Conservation (phyloP, 2,797 vertebrate genomes). For the Lates japonicus region DNA sequence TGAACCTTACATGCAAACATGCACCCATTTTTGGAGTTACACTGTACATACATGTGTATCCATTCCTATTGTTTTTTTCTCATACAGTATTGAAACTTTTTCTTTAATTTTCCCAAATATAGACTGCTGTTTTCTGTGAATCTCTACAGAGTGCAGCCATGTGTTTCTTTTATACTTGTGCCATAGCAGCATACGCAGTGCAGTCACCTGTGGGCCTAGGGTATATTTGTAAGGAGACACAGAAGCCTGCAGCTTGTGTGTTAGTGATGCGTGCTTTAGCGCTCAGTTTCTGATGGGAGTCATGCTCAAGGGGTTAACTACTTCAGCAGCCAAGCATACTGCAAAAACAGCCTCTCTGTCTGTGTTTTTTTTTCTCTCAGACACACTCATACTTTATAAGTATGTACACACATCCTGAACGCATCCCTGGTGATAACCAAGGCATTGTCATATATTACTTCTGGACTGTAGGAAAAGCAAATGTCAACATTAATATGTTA, state of each 20-base stretch:
- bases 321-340: conserved; percentile 73
- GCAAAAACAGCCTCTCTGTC: conserved; percentile 47
- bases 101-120: background rate
- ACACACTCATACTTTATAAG: conserved; percentile 26
- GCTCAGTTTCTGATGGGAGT: conserved; percentile 63
- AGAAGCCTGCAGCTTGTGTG: conserved; percentile 59
- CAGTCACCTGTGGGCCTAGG: conserved; percentile 5
- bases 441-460: conserved; percentile 10
- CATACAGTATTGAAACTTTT: background rate
- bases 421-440: conserved; percentile 3
- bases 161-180: conserved; percentile 21
- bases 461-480: background rate
- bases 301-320: conserved; percentile 67
- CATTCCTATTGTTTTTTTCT: background rate
- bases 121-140: background rate
- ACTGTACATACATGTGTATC: conserved; percentile 8
- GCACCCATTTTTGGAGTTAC: background rate
- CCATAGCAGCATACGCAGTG: conserved; percentile 1
- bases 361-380: conserved; percentile 19
- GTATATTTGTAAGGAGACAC: conserved; percentile 21
- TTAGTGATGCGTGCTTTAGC: conserved; percentile 64
- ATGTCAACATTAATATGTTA: conserved; percentile 7
- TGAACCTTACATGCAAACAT: conserved; percentile 6
- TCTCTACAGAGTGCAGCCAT: background rate
- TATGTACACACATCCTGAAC: conserved; percentile 18